A percentile compares a stretch with the other conserved stretches of the same genome.
These are phyloP conservation scores for Notoglanidium macrostoma DNA, from an alignment of 2,797 vertebrate species.

Conservation along the genomic window DNA sequence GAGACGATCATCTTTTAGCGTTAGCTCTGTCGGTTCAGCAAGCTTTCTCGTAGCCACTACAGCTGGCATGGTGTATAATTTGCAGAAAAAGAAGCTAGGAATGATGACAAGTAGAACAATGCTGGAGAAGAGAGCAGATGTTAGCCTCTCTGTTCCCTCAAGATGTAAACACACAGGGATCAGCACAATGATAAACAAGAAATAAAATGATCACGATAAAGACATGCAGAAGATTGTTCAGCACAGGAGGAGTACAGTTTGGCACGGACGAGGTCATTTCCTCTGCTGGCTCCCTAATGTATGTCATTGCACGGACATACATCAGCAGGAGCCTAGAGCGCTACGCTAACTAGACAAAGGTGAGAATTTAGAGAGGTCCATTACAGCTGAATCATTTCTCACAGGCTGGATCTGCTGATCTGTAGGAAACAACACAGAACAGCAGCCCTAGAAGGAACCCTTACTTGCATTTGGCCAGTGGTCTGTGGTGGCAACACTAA, in stretches of 20 bases:
- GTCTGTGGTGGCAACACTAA: neutral
- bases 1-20: neutral
- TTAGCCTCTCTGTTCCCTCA: neutral
- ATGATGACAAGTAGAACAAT: too few relatives aligned
- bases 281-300: neutral
- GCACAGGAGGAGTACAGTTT: neutral
- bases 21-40: neutral
- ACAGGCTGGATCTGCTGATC: neutral
- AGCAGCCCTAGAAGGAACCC: neutral
- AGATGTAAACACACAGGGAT: neutral
- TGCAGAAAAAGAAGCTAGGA: neutral
- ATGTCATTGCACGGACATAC: neutral
- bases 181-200: neutral
- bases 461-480: neutral
- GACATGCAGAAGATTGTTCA: neutral
- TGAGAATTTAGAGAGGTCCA: neutral
- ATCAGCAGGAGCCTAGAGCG: neutral
- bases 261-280: neutral
- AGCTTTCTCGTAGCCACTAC: neutral
- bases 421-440: neutral
- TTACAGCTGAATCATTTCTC: neutral
- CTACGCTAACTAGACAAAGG: neutral
- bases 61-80: neutral
- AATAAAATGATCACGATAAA: neutral
- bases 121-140: neutral